Evolutionary conservation across 2,797 vertebrate species (phyloP), one percentile per base, ranked within the genome.

Genomic region (Acanthiza pusilla): DNA sequence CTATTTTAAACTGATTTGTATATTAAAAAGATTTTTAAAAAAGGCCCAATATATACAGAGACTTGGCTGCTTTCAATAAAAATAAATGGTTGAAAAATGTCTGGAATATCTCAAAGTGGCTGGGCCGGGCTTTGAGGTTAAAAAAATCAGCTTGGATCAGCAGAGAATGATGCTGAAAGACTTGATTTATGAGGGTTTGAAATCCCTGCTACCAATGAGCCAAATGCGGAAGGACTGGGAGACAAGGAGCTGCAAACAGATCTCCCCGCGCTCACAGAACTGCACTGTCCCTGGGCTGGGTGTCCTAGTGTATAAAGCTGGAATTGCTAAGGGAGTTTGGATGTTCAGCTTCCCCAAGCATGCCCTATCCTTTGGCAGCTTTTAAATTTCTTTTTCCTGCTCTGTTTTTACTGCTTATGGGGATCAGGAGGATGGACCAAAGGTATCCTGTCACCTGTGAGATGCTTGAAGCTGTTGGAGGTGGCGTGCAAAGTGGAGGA

Each of bases 61-160:
- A 95, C 92, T 97, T 96, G 95, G 89, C 94, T 94, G 73, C 50
- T 82, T 95, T 96, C 80, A 91, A 89, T 95, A 95, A 95, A 96
- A 97, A 95, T 93, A 96, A 94, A 96, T 94, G 89, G 71, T 85
- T 96, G 91, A 95, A 92, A 96, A 94, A 96, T 93, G 74, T 96
- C 95, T 96, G 96, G 95, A 88, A 94, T 94, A 96, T 92, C 80
- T 96, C 94, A 94, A 82, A 91, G 85, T 2, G 10, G 42, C 63
- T 89, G 57, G 84, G 29, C 74, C 70, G 80, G 80, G 60, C 77
- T 92, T 84, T 60, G 85, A 95, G 85, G 38, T 94, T 95, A 92
- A 95, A 89, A 95, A 94, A 91, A 88, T 78, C 71, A 71, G 88
- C 80, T 93, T 91, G 89, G 79, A 95, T 96, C 96, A 94, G 94